A percentile compares a stretch with the other conserved stretches of the same genome.
phyloP scores from a whole-genome alignment of 2,888 invertebrate genomes.

The Altica lythri region DNA sequence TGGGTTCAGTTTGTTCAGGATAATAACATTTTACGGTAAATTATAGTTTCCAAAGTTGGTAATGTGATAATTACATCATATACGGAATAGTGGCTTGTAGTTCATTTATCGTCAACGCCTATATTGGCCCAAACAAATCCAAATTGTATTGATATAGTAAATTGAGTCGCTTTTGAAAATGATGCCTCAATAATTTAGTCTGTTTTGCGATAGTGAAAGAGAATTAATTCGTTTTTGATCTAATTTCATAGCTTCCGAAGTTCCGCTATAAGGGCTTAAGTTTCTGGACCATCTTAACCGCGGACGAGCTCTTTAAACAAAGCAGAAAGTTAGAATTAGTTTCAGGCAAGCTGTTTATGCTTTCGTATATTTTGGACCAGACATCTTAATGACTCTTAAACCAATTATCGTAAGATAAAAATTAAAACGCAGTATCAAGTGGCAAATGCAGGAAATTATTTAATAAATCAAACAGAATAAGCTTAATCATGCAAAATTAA shows the following conservation, averaged over 20 bases:
- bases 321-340: neutral
- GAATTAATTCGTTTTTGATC: conserved; percentile 33
- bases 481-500: too few relatives aligned
- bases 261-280: conserved; percentile 2
- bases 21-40: conserved; percentile 29
- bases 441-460: too few relatives aligned
- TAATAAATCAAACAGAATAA: too few relatives aligned
- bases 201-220: conserved; percentile 28
- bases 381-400: too few relatives aligned
- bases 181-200: conserved; percentile 33
- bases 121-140: conserved; percentile 17
- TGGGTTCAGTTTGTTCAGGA: conserved; percentile 27
- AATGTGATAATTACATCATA: conserved; percentile 32
- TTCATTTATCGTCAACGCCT: conserved; percentile 19
- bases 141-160: conserved; percentile 28
- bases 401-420: too few relatives aligned
- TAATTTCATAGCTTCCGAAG: conserved; percentile 34
- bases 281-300: conserved; percentile 2
- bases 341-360: too few relatives aligned
- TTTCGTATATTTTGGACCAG: too few relatives aligned
- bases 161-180: conserved; percentile 29
- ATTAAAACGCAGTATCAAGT: too few relatives aligned
- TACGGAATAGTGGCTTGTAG: conserved; percentile 10
- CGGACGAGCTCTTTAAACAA: neutral
- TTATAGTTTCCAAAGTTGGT: conserved; percentile 28